These are phyloP conservation scores for Oxygymnocypris stewartii DNA, from an alignment of 2,113 vertebrate species.

Conservation along the genomic window DNA sequence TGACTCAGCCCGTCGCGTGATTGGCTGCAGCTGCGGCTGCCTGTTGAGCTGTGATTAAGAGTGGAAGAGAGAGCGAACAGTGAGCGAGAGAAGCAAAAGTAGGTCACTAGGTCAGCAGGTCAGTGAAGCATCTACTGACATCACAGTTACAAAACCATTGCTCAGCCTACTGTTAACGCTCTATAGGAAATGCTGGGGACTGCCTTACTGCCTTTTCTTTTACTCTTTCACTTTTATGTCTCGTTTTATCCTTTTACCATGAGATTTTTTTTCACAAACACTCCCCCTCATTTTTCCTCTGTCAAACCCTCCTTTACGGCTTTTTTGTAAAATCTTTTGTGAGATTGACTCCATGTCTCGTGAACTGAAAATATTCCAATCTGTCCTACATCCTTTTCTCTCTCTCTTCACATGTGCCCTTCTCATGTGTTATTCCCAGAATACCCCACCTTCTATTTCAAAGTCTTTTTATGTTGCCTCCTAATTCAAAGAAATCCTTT, in stretches of 20 bases:
- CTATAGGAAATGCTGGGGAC: constrained; percentile 39
- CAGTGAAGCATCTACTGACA: constrained; percentile 82
- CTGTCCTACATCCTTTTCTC: not conserved
- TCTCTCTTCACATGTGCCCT: not conserved
- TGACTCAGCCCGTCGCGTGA: constrained; percentile 32
- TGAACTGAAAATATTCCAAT: constrained; percentile 1
- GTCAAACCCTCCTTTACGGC: not conserved
- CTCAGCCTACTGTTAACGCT: constrained; percentile 42
- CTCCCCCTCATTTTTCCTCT: not conserved
- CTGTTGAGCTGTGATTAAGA: constrained; percentile 68
- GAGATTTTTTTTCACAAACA: not conserved
- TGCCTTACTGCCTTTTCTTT: constrained; percentile 12
- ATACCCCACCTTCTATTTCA: not conserved
- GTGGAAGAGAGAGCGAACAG: constrained; percentile 25
- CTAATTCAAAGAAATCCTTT: constrained; percentile 17
- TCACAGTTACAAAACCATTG: constrained; percentile 74
- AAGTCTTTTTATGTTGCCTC: not conserved
- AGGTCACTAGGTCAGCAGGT: constrained; percentile 93
- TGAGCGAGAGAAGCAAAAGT: constrained; percentile 74
- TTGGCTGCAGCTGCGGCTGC: constrained; percentile 59
- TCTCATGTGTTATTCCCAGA: constrained; percentile 26
- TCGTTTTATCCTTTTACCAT: not conserved
- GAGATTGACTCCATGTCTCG: not conserved
- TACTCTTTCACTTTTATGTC: not conserved
- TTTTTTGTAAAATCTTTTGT: not conserved